Conservation (phyloP, 2,113 vertebrate species). For the Ceyx margarethae region DNA sequence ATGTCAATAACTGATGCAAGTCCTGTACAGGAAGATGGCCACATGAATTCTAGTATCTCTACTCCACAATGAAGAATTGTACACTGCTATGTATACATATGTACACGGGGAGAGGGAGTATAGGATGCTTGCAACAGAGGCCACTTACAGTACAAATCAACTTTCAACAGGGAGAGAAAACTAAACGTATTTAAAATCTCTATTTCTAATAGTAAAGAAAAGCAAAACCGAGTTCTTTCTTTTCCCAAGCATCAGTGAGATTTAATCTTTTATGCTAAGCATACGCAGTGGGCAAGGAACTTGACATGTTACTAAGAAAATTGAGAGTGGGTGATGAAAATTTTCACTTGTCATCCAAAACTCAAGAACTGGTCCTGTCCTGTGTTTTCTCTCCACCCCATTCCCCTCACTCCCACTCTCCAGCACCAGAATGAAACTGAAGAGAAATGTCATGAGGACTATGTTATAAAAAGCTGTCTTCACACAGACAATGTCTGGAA, state of each 20-base stretch:
- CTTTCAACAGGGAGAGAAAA: slow-evolving; percentile 52
- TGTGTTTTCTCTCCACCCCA: neutral
- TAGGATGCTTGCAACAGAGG: slow-evolving; percentile 78
- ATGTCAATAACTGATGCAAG: slow-evolving; percentile 39
- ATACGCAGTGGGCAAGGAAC: slow-evolving; percentile 13
- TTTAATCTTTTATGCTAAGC: neutral
- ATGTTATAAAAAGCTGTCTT: neutral
- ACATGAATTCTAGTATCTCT: slow-evolving; percentile 84
- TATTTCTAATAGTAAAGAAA: slow-evolving; percentile 42
- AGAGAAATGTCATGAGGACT: neutral
- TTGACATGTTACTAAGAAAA: neutral
- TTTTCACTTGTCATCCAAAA: neutral
- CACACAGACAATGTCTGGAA: neutral
- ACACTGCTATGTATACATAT: slow-evolving; percentile 91
- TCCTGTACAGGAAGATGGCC: slow-evolving; percentile 91
- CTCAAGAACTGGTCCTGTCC: neutral
- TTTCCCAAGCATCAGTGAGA: neutral
- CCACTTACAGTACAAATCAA: slow-evolving; percentile 72
- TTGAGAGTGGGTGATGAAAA: neutral
- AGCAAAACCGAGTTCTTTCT: slow-evolving; percentile 40
- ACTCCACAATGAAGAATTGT: slow-evolving; percentile 83
- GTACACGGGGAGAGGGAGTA: slow-evolving; percentile 82
- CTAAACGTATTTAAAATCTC: neutral
- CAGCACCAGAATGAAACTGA: neutral
- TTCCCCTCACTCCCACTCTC: neutral